These are phyloP conservation scores for Linyphia triangularis DNA, from an alignment of 2,888 invertebrate genomes.

Conservation along the genomic window DNA sequence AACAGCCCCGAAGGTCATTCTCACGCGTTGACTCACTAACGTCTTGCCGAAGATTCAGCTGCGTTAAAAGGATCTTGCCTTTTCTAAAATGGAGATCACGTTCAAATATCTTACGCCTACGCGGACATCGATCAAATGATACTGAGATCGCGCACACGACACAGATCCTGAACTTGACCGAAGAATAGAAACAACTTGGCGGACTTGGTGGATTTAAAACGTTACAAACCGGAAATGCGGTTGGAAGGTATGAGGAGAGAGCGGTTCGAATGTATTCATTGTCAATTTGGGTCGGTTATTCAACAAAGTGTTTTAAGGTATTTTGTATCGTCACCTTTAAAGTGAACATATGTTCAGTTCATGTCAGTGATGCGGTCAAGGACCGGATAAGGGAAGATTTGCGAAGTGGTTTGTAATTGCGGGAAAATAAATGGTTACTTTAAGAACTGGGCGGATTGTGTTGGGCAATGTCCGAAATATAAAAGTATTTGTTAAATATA, in stretches of 20 bases:
- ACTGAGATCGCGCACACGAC: slow-evolving; percentile 1
- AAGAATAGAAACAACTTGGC: background rate
- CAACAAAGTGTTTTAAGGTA: too few species aligned
- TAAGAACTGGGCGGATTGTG: too few species aligned
- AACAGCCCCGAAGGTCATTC: slow-evolving; percentile 58
- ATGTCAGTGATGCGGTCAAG: too few species aligned
- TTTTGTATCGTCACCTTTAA: too few species aligned
- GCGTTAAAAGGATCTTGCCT: background rate
- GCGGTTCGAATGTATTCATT: background rate
- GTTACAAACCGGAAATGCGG: slow-evolving; percentile 12
- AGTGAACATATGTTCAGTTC: too few species aligned
- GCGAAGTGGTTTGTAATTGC: too few species aligned
- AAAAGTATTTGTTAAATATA: too few species aligned
- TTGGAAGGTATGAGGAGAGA: background rate
- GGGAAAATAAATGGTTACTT: too few species aligned
- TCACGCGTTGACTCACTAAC: slow-evolving; percentile 55
- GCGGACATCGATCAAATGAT: slow-evolving; percentile 12
- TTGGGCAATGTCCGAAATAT: too few species aligned
- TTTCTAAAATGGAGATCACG: slow-evolving; percentile 24
- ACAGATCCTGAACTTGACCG: slow-evolving; percentile 41
- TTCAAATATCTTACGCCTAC: slow-evolving; percentile 1
- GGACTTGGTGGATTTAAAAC: background rate
- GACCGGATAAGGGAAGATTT: too few species aligned
- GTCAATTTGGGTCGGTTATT: too few species aligned
- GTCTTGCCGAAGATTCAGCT: background rate